Base-by-base conservation (phyloP, 2,797 vertebrate species). In the Phyllotis vaccarum region DNA sequence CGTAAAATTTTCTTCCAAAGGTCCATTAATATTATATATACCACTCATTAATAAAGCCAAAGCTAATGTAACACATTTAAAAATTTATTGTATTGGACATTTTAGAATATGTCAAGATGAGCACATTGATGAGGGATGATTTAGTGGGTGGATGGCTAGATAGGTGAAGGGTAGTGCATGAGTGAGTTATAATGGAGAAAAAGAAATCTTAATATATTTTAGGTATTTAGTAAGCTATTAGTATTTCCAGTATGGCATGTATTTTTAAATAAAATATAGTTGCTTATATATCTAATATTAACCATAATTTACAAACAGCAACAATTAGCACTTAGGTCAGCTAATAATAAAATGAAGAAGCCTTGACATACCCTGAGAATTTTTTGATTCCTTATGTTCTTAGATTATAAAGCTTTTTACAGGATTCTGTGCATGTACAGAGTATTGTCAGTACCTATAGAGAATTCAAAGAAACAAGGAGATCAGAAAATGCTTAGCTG, bases 1-100 rank as follows among this genome's bases (percentile, higher is more conserved):
- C 74, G 34, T 89, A 52, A 92, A 79, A 10, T 64, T 90, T 89
- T 22, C 27, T 85, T 79, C 40, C 31, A 93, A 70, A 90, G 34
- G 62, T 85, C 88, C n/a, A 24, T 9, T 96, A 89, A 92, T 92
- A 43, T 93, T 86, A 88, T 17, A 72, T 68, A 90, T 78, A 34
- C 27, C 19, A 54, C 9, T 21, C 40, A 43, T 89, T 22, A 90
- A 86, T 78, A 91, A 92, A 93, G 70, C 24, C 34, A 91, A 56
- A 54, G 75, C 81, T 66, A 64, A 95, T 68, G 49, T 17, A 89
- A 58, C 19, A 86, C n/a, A 64, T 83, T 88, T 68, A 37, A 54
- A 88, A 43, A 93, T 95, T 79, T 81, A 0, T 58, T 14, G 40
- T 64, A 60, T 40, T 49, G 52, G 70, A 49, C 40, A 95, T 85